Percentiles rank a stretch among this genome's conserved stretches.
These are phyloP conservation scores for Dipodomys spectabilis DNA, from an alignment of 2,113 vertebrate species.

Conservation along the genomic window DNA sequence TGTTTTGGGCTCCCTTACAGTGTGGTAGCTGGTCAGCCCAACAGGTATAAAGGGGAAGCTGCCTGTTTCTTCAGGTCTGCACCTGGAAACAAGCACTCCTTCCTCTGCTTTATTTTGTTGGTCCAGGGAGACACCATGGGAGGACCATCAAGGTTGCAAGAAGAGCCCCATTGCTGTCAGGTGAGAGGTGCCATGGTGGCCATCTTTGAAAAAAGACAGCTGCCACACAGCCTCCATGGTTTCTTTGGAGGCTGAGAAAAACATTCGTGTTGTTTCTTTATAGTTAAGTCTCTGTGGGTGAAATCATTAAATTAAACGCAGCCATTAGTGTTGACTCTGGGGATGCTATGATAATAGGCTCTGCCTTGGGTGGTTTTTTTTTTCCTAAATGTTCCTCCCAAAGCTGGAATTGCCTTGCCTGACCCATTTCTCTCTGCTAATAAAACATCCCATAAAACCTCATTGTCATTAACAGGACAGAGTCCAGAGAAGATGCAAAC, in stretches of 20 bases:
- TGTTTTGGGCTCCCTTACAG: background rate
- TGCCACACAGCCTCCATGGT: background rate
- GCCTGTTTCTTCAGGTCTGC: background rate
- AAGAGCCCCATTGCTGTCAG: background rate
- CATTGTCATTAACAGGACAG: constrained; percentile 66
- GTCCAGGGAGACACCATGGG: background rate
- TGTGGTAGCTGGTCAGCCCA: background rate
- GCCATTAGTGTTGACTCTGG: constrained; percentile 64
- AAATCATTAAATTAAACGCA: constrained; percentile 79
- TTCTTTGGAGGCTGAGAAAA: constrained; percentile 48
- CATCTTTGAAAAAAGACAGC: background rate
- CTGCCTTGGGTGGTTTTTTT: constrained; percentile 72
- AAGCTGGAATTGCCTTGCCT: constrained; percentile 23
- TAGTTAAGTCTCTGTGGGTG: constrained; percentile 81
- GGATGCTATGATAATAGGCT: constrained; percentile 62
- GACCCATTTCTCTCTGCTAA: constrained; percentile 70
- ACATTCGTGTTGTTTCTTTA: constrained; percentile 69
- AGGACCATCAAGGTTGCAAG: background rate
- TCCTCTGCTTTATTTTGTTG: background rate
- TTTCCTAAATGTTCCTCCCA: constrained; percentile 61
- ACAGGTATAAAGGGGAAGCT: background rate
- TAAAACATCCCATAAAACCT: constrained; percentile 56
- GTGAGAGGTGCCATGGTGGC: background rate
- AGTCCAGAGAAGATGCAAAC: constrained; percentile 59
- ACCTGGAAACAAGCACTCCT: background rate